Base-by-base conservation (phyloP, 2,888 invertebrate species). In the Stomorhina lunata region DNA sequence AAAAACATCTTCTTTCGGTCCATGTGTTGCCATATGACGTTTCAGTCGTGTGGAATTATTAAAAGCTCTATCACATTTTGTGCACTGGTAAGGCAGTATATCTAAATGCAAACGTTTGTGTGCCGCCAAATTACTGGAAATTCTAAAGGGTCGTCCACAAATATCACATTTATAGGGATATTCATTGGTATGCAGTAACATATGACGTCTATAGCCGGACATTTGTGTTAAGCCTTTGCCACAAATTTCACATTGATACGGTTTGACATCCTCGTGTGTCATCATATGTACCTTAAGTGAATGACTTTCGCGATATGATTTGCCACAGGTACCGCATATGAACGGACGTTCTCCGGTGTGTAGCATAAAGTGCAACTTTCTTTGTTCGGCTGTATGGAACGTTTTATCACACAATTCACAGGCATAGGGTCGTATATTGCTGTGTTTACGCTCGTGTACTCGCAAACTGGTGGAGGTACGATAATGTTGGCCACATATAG, bases 181-280 rank as follows among this genome's bases (percentile, higher is more conserved):
- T 73, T 91, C 91, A 10, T 90, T 91, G 0, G 90, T 90, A 63
- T 91, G 91, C 0, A 88, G 87, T 2, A 91, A 85, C 90, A 90
- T 88, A 61, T 91, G 91, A 72, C 90, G 90, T 83, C 90, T 91
- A 73, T 89, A 90, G 50, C 91, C 91, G 0, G 91, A 91, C 81
- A 89, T 91, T 76, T 91, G 91, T 0, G 91, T 91, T 83, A 91
- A 86, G 0, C 91, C 89, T 72, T 91, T 91, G 12, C 91, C 91
- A 66, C 91, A 91, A 9, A 91, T 86, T 12, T 86, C 86, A 66
- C 91, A 91, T 20, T 86, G 84, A 78, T 87, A 91, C 0, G 91
- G 91, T 80, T 90, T 90, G 69, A 90, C 87, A 6, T 90, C 90
- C 2, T 88, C 89, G 71, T 91, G 91, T 0, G 87, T 86, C 9